phyloP scores from a whole-genome alignment of 2,888 invertebrate species.

The Drosophila mulleri region DNA sequence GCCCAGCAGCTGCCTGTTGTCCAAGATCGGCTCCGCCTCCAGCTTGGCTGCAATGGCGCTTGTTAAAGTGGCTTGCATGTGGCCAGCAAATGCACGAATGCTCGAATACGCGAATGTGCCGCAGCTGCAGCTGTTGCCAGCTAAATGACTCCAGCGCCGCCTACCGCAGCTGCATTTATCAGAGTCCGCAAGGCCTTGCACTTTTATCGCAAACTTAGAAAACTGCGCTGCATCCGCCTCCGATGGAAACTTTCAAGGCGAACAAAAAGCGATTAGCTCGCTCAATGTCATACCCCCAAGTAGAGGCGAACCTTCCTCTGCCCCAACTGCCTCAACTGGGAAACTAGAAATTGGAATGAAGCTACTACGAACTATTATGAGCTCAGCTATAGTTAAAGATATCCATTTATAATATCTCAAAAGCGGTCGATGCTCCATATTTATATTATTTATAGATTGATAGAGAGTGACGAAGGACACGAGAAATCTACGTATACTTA shows the following conservation, averaged over 20 bases:
- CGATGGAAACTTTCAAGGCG: slow-evolving; percentile 9
- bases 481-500: too few relatives aligned
- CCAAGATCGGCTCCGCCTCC: slow-evolving; percentile 81
- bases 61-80: slow-evolving; percentile 14
- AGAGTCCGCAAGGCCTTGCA: not conserved
- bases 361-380: not conserved
- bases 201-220: slow-evolving; percentile 16
- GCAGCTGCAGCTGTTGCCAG: slow-evolving; percentile 20
- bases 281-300: slow-evolving; percentile 11
- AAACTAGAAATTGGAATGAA: not conserved
- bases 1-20: slow-evolving; percentile 74
- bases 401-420: not conserved
- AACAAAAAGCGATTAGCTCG: slow-evolving; percentile 4
- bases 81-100: not conserved
- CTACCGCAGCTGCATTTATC: slow-evolving; percentile 18
- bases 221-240: slow-evolving; percentile 26
- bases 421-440: not conserved
- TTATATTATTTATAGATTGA: too few relatives aligned
- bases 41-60: slow-evolving; percentile 75
- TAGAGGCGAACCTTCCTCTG: not conserved
- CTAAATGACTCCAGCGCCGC: slow-evolving; percentile 12
- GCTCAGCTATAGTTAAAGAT: not conserved
- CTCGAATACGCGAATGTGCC: slow-evolving; percentile 2
- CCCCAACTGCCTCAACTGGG: not conserved
- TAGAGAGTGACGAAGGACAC: not conserved